Conservation (phyloP, 2,888 invertebrate genomes). For the Cistogaster globosa region DNA sequence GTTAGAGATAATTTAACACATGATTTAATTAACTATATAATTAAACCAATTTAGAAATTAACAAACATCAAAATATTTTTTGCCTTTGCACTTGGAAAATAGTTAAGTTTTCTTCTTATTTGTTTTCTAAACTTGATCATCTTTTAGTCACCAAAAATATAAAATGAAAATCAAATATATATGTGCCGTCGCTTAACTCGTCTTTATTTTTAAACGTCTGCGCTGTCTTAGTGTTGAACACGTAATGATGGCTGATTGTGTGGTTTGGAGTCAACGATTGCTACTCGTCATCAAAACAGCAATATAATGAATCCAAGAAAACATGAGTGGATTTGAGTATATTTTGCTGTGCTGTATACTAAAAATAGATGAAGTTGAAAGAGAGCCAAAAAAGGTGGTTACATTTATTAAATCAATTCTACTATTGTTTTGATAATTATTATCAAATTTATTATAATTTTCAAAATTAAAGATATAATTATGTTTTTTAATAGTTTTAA, state of each 20-base stretch:
- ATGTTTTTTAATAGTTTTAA: no score
- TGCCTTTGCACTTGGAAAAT: no score
- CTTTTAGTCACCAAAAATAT: no score
- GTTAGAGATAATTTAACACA: background rate
- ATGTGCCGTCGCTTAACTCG: conserved; percentile 6
- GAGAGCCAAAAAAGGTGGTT: conserved; percentile 32
- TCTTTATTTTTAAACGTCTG: conserved; percentile 75
- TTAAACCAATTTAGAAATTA: no score
- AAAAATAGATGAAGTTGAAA: conserved; percentile 12
- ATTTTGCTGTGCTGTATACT: conserved; percentile 41
- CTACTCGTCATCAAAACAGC: conserved; percentile 61
- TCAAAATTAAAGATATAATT: background rate
- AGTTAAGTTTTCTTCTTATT: no score
- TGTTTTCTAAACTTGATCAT: no score
- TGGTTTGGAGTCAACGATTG: conserved; percentile 73
- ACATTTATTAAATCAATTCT: conserved; percentile 23
- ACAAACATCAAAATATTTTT: no score
- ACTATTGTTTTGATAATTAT: conserved; percentile 61
- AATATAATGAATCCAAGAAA: conserved; percentile 47
- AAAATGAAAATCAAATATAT: background rate
- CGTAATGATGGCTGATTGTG: conserved; percentile 76
- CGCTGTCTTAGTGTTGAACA: conserved; percentile 76
- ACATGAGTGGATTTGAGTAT: conserved; percentile 53
- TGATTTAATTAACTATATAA: background rate
- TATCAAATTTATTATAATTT: conserved; percentile 54